A percentile compares a stretch with the other conserved stretches of the same genome.
phyloP scores from a whole-genome alignment of 2,797 vertebrate species.

The Gila robusta region DNA sequence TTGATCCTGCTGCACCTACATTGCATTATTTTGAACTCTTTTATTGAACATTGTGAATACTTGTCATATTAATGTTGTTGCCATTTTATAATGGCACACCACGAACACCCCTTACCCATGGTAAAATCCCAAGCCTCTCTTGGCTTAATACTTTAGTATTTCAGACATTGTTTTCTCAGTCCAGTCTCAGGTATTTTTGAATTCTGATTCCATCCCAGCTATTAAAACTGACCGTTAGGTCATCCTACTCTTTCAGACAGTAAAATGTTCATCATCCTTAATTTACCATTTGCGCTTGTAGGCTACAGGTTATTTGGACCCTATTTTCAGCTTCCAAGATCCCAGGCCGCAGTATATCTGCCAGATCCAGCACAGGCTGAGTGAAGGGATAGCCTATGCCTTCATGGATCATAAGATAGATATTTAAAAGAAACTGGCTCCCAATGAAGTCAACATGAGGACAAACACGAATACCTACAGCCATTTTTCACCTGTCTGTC shows the following conservation, averaged over 20 bases:
- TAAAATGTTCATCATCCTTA: conserved; percentile 17
- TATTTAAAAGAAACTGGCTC: background rate
- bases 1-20: background rate
- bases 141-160: conserved; percentile 13
- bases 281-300: conserved; percentile 8
- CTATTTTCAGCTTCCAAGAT: conserved; percentile 23
- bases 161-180: background rate
- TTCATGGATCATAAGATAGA: conserved; percentile 3
- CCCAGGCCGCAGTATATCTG: conserved; percentile 5
- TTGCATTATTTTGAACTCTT: background rate
- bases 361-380: background rate
- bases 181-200: conserved; percentile 28
- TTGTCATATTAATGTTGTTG: background rate
- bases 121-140: background rate
- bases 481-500: background rate
- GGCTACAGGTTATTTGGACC: conserved; percentile 8
- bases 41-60: background rate
- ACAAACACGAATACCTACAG: conserved; percentile 8
- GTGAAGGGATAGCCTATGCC: conserved; percentile 19
- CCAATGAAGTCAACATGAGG: background rate
- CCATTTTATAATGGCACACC: background rate
- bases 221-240: conserved; percentile 40
- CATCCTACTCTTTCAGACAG: background rate
- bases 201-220: conserved; percentile 15
- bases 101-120: background rate